Evolutionary conservation across 2,888 invertebrate species (phyloP).

Genomic region (Oasisia sp.): DNA sequence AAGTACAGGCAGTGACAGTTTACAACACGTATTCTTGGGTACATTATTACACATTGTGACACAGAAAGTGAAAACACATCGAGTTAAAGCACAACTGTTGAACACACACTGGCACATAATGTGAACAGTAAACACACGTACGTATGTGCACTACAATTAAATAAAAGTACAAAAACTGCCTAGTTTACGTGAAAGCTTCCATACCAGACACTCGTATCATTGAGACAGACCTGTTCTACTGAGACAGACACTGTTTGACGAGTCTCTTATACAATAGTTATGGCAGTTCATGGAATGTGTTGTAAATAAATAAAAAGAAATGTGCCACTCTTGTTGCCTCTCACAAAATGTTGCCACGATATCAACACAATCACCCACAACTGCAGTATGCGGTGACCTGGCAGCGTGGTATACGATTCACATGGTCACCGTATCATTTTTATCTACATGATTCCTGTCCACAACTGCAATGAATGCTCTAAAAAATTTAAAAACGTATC

Average conservation of each 20-base stretch:
- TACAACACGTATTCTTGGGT: neutral
- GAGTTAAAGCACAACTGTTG: neutral
- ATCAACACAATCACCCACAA: neutral
- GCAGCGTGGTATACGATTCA: neutral
- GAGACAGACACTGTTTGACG: neutral
- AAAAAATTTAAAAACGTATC: neutral
- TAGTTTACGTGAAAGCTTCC: neutral
- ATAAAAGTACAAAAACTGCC: neutral
- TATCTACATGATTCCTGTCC: constrained; percentile 4
- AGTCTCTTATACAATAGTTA: neutral
- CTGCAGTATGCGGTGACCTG: neutral
- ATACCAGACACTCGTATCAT: neutral
- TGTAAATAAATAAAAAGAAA: neutral
- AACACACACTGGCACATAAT: neutral
- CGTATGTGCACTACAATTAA: neutral
- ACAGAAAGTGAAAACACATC: constrained; percentile 17
- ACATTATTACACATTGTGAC: neutral
- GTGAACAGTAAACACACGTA: neutral
- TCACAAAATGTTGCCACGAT: neutral
- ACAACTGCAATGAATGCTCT: neutral
- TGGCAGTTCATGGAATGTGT: constrained; percentile 4
- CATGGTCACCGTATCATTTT: neutral
- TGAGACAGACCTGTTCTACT: neutral
- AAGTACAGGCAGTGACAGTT: neutral
- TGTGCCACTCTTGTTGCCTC: neutral